phyloP scores from a whole-genome alignment of 2,797 vertebrate species.

The Intellagama lesueurii region DNA sequence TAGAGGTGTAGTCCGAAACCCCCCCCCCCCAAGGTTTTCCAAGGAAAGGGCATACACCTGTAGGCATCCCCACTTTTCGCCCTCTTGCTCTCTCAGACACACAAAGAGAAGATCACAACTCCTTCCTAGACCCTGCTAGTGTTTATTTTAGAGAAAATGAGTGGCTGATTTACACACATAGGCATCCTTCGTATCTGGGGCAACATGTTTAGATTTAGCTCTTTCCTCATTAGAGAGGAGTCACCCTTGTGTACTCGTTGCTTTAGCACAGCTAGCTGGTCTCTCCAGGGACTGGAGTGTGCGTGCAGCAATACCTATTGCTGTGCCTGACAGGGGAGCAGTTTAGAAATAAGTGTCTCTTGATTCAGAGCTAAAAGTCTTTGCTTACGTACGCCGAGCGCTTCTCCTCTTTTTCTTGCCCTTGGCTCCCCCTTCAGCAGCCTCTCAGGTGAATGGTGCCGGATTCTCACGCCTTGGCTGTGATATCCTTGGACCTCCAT shows the following conservation, averaged over 20 bases:
- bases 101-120: background rate
- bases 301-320: background rate
- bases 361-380: background rate
- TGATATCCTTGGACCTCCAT: background rate
- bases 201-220: background rate
- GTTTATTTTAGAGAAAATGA: background rate
- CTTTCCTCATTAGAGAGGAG: background rate
- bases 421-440: background rate
- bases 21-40: background rate
- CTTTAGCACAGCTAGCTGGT: background rate
- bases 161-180: background rate
- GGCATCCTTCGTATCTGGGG: background rate
- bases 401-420: background rate
- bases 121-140: background rate
- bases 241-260: background rate
- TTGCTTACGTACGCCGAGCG: background rate
- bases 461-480: slow-evolving; percentile 21
- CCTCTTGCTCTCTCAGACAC: background rate
- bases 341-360: background rate
- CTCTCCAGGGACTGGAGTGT: background rate
- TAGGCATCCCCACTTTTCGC: background rate
- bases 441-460: background rate
- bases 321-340: background rate
- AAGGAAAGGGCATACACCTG: no score
- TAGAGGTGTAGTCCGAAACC: no score